Evolutionary conservation across 2,888 invertebrate species (phyloP).

Genomic region (Cylloceria caligata): DNA sequence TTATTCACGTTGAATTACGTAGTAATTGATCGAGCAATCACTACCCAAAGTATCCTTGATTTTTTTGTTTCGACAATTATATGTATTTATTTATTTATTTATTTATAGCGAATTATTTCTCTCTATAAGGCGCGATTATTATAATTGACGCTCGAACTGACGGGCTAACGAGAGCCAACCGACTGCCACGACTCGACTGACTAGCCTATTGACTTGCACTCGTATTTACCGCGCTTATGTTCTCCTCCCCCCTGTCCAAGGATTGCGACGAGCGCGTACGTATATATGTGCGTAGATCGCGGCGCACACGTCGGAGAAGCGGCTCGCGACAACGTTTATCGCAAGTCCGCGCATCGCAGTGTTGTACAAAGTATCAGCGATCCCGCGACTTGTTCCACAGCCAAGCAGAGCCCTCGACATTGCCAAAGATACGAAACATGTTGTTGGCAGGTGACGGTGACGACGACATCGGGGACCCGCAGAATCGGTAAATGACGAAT

Average conservation of each 20-base stretch:
- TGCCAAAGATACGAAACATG: constrained; percentile 3
- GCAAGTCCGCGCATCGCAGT: background rate
- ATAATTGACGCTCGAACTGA: constrained; percentile 5
- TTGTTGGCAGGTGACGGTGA: constrained; percentile 5
- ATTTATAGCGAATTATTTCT: background rate
- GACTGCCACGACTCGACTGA: constrained; percentile 71
- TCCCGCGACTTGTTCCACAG: background rate
- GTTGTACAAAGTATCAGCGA: background rate
- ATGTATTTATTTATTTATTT: background rate
- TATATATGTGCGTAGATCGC: background rate
- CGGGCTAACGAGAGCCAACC: constrained; percentile 28
- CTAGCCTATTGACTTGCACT: constrained; percentile 72
- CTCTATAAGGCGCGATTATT: background rate
- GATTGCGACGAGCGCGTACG: background rate
- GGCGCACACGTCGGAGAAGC: background rate
- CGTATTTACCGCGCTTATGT: constrained; percentile 75
- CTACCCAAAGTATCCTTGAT: too few relatives aligned
- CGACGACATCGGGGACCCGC: background rate
- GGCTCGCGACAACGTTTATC: background rate
- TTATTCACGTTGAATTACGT: background rate
- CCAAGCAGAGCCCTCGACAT: background rate
- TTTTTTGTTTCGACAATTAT: background rate
- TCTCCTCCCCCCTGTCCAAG: constrained; percentile 65
- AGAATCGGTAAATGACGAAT: background rate
- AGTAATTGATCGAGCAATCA: too few relatives aligned